Evolutionary conservation across 2,113 vertebrate species (phyloP), one percentile per base, ranked within the genome.

Genomic region (Abramis brama): DNA sequence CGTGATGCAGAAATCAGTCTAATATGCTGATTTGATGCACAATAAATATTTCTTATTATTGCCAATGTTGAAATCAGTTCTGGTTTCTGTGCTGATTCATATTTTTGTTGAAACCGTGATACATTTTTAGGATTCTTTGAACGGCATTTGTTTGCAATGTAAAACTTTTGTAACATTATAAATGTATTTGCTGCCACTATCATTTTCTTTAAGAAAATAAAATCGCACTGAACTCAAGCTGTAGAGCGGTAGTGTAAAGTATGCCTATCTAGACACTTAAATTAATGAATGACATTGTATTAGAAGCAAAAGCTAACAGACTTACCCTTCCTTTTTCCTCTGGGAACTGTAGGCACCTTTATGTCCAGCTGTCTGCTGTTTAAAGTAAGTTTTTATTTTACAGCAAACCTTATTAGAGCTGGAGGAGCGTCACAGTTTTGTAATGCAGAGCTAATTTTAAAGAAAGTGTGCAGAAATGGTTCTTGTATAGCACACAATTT

Each of bases 261-360:
- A 55, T 17, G 2, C 3, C 1, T 60, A 25, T n/a, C 10, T 23
- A 6, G 8, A 71, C 30, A 71, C 0, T 13, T 47, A 6, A 2
- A 45, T 47, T 2, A 9, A 76, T 76, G 1, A 52, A 76, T 52
- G 12, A 1, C 3, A 76, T 43, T 73, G 36, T 43, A 15, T 62
- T 27, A 50, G n/a, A 55, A 25, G 39, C 43, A 1, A 15, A 23
- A 66, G 0, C 21, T 3, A 23, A 12, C 23, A 19, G 30, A 93
- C 94, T 89, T 85, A 95, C 94, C 93, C 86, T 13, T 95, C 95
- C 77, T 91, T 94, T 82, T 66, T 91, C 88, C 90, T 95, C 60
- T 90, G 88, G 82, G 52, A 86, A 30, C 93, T 90, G 71, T 85
- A 85, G 11, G 90, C 52, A 27, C 86, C 90, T 91, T 92, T 96